These are phyloP conservation scores for Pogonocichla stellata DNA, from an alignment of 2,113 vertebrate genomes.

Conservation along the genomic window DNA sequence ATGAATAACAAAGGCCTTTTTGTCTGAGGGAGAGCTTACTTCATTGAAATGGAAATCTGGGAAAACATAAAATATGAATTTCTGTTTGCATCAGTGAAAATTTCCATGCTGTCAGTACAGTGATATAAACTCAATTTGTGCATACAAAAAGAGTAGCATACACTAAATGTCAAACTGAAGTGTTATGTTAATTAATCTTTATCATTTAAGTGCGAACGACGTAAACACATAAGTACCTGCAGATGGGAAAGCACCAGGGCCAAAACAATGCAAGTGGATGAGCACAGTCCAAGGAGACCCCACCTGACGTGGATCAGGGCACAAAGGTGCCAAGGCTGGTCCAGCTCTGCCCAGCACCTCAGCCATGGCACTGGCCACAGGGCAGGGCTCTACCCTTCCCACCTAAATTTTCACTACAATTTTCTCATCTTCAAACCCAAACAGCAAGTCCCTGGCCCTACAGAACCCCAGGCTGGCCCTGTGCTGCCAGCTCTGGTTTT, in stretches of 20 bases:
- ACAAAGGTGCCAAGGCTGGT: rapidly evolving
- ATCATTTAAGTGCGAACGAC: background rate
- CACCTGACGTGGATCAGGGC: background rate
- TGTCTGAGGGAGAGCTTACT: background rate
- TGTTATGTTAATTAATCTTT: background rate
- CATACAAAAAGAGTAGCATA: background rate
- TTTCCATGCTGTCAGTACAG: background rate
- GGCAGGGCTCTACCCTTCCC: background rate
- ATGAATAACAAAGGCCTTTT: background rate
- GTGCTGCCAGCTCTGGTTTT: background rate
- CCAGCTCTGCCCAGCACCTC: background rate
- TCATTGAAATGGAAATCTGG: background rate
- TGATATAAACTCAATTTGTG: background rate
- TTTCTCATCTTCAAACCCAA: rapidly evolving
- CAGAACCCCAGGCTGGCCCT: no score
- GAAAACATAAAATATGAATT: background rate
- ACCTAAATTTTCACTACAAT: background rate
- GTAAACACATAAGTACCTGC: background rate
- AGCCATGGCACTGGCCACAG: rapidly evolving
- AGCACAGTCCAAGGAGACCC: background rate
- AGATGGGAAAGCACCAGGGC: background rate
- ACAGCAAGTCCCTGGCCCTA: no score
- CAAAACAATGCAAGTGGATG: rapidly evolving
- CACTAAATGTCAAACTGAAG: background rate
- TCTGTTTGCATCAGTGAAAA: background rate